These are phyloP conservation scores for Drosophila paucipuncta DNA, from an alignment of 2,888 invertebrate species.

Conservation along the genomic window DNA sequence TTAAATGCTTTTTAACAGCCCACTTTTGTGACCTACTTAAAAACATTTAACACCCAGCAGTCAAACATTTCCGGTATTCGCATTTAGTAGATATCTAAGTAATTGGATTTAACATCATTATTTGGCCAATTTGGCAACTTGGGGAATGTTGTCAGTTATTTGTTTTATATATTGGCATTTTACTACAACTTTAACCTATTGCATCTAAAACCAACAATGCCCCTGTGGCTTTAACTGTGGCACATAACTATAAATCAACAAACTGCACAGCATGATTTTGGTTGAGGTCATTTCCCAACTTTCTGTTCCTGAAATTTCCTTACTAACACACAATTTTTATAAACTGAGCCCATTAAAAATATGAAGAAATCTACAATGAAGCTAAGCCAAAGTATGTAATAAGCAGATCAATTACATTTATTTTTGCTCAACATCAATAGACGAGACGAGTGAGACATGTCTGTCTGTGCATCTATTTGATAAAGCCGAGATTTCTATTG, in stretches of 20 bases:
- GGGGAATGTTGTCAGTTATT: background rate
- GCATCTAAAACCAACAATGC: background rate
- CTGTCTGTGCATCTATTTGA: no score
- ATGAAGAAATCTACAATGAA: background rate
- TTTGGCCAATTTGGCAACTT: background rate
- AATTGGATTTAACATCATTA: constrained; percentile 4
- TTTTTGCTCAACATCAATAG: background rate
- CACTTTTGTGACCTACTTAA: constrained; percentile 13
- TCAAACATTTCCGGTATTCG: constrained; percentile 44
- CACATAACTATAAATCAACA: background rate
- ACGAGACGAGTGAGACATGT: no score
- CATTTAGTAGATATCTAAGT: constrained; percentile 10
- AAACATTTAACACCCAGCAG: background rate
- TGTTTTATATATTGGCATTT: background rate
- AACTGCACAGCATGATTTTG: background rate
- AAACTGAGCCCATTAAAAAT: background rate
- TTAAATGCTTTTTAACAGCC: constrained; percentile 27
- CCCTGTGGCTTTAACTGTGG: background rate
- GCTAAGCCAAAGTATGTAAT: background rate
- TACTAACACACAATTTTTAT: background rate
- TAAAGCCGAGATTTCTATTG: background rate
- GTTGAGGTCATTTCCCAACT: no score
- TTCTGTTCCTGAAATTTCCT: background rate
- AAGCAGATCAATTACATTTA: background rate
- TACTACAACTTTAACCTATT: background rate